phyloP scores from a whole-genome alignment of 2,113 vertebrate species.

The Tiliqua scincoides region DNA sequence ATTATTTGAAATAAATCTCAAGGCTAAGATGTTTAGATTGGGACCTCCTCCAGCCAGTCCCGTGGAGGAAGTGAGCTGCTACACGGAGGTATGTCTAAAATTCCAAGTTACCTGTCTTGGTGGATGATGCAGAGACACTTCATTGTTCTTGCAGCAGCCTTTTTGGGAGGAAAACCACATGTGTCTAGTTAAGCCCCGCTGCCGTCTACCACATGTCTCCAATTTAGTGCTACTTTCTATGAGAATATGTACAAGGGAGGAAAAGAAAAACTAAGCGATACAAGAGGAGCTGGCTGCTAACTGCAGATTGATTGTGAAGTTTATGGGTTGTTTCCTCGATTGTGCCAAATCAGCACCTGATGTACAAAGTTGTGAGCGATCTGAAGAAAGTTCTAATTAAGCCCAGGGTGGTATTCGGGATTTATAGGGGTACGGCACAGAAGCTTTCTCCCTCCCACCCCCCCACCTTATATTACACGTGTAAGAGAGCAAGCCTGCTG shows the following conservation, averaged over 20 bases:
- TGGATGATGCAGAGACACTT: neutral
- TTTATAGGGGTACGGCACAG: constrained; percentile 43
- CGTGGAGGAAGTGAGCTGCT: neutral
- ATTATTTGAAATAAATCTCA: neutral
- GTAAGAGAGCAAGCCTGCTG: constrained; percentile 49
- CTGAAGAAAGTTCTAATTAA: constrained; percentile 71
- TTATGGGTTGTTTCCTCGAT: constrained; percentile 72
- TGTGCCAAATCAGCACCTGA: constrained; percentile 68
- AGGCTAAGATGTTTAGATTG: neutral
- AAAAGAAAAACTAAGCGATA: constrained; percentile 50
- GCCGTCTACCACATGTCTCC: constrained; percentile 59
- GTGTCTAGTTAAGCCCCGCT: constrained; percentile 56
- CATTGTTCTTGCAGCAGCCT: constrained; percentile 11
- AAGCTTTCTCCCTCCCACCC: constrained; percentile 30
- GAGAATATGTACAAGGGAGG: constrained; percentile 59
- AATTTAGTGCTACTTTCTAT: constrained; percentile 70
- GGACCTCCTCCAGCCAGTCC: neutral
- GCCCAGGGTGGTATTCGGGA: constrained; percentile 53
- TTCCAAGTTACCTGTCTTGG: constrained; percentile 9
- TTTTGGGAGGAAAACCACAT: constrained; percentile 1
- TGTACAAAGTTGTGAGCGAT: constrained; percentile 43
- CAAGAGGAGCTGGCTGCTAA: constrained; percentile 58
- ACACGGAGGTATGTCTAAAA: neutral
- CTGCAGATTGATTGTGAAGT: constrained; percentile 71
- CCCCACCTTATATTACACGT: constrained; percentile 43